These are phyloP conservation scores for Drosophila repleta DNA, from an alignment of 1,140 invertebrate species.

Conservation along the genomic window DNA sequence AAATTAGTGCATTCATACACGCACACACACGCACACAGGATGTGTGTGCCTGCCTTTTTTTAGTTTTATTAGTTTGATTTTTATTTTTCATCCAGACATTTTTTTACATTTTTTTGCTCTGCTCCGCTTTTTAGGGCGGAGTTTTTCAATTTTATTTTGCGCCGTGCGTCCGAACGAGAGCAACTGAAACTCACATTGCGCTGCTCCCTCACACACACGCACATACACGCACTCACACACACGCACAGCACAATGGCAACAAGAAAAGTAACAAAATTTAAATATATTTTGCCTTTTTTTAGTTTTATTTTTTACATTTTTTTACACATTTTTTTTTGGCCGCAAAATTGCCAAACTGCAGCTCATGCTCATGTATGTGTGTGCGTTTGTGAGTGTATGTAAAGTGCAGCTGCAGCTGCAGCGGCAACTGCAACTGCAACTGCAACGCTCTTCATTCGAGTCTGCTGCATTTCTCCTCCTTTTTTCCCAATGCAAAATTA, in stretches of 20 bases:
- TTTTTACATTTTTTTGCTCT: conserved; percentile 24
- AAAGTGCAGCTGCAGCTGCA: conserved; percentile 48
- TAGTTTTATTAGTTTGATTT: conserved; percentile 82
- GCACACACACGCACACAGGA: conserved; percentile 18
- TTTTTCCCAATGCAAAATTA: conserved; percentile 48
- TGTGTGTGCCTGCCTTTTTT: conserved; percentile 36
- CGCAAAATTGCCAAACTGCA: conserved; percentile 78
- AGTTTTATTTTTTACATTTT: conserved; percentile 27
- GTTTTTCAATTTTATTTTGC: conserved; percentile 81
- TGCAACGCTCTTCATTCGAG: conserved; percentile 22
- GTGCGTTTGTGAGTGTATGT: conserved; percentile 41
- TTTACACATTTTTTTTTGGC: conserved; percentile 27
- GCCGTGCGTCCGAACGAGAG: conserved; percentile 58
- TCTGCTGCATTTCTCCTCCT: conserved; percentile 47
- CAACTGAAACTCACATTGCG: conserved; percentile 33
- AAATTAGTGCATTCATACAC: conserved; percentile 70
- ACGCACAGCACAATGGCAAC: conserved; percentile 28
- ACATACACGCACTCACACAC: conserved; percentile 14
- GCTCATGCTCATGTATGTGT: conserved; percentile 1
- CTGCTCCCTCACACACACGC: conserved; percentile 34
- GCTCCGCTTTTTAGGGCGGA: conserved; percentile 74
- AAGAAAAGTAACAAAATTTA: conserved; percentile 63
- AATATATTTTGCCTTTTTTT: conserved; percentile 64
- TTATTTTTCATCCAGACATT: conserved; percentile 62
- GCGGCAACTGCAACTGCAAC: conserved; percentile 49